Evolutionary conservation across 2,113 vertebrate genomes (phyloP), one percentile per base, ranked within the genome.

Genomic region (Triplophysa tibetana): DNA sequence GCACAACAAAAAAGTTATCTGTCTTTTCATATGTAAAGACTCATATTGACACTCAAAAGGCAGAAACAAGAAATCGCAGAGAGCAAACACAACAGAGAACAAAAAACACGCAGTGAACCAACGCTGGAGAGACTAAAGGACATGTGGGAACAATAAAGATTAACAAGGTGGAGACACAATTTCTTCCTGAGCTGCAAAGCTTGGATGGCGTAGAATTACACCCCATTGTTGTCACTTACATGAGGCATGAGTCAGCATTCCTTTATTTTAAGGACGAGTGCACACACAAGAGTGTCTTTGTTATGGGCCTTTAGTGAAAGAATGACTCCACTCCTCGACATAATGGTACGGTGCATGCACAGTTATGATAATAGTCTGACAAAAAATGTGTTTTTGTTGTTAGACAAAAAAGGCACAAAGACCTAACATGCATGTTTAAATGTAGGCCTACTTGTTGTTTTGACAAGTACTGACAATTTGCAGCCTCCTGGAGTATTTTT

Each of bases 251-350:
- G 10, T 58, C 52, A 58, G 52, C 33, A 8, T 38, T 72, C 52
- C 29, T 17, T 41, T 21, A 19, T 58, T 72, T 23, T 58, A 38
- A 58, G 54, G 70, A 60, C 12, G 52, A 60, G n/a, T 14, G 8
- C 54, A 43, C 19, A 73, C 54, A 73, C 29, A 60, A 60, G 2
- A 73, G 29, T 8, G 7, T 58, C 52, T 73, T 73, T 60, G 19
- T 60, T 60, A 60, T 41, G 54, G n/a, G 58, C 52, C 13, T n/a
- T 58, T 8, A 41, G 19, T 21, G 52, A 2, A 72, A 9, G 29
- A 72, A 56, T 56, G 69, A 58, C 29, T 23, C 19, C 10, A 72
- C 70, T 72, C 58, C 7, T 73, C 5, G 41, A 41, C 33, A 6
- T 73, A 73, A 60, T 60, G 54, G 23, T 7, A 29, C 3, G 2